Percentiles rank a stretch among this genome's conserved stretches.
phyloP scores from a whole-genome alignment of 2,888 invertebrate genomes.

The Himalopsyche japonica region DNA sequence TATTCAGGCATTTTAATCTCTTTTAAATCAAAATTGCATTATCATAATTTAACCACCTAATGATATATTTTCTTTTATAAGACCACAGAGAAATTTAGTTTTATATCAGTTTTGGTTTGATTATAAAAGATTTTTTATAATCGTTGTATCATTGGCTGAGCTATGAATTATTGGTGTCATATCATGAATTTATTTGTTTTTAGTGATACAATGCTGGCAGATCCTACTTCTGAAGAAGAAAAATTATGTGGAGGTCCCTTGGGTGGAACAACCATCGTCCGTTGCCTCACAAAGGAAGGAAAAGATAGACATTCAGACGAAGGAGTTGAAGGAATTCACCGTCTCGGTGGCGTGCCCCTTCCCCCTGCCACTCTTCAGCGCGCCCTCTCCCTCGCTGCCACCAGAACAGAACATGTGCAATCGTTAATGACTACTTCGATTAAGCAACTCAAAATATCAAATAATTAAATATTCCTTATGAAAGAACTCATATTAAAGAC shows the following conservation, averaged over 20 bases:
- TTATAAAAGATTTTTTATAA: no score
- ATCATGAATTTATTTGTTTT: constrained; percentile 44
- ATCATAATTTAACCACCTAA: neutral
- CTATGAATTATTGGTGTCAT: no score
- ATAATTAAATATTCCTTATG: neutral
- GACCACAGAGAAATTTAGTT: no score
- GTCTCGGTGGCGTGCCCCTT: constrained; percentile 25
- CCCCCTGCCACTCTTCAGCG: constrained; percentile 18
- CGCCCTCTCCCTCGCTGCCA: constrained; percentile 25
- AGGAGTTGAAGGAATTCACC: constrained; percentile 31
- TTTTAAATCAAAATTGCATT: neutral
- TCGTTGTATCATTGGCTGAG: no score
- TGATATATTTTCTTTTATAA: no score
- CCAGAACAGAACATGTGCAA: constrained; percentile 31
- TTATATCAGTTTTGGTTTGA: no score
- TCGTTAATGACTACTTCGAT: constrained; percentile 25
- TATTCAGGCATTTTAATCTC: no score
- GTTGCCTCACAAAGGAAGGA: constrained; percentile 10
- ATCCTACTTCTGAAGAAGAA: constrained; percentile 85
- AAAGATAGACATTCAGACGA: constrained; percentile 12
- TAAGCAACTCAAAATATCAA: neutral
- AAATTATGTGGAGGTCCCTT: constrained; percentile 66
- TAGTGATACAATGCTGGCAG: constrained; percentile 70
- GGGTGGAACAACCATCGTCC: constrained; percentile 39
- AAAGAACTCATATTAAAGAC: no score